A percentile compares a stretch with the other conserved stretches of the same genome.
phyloP scores from a whole-genome alignment of 2,888 invertebrate species.

The Cheilosia urbana region DNA sequence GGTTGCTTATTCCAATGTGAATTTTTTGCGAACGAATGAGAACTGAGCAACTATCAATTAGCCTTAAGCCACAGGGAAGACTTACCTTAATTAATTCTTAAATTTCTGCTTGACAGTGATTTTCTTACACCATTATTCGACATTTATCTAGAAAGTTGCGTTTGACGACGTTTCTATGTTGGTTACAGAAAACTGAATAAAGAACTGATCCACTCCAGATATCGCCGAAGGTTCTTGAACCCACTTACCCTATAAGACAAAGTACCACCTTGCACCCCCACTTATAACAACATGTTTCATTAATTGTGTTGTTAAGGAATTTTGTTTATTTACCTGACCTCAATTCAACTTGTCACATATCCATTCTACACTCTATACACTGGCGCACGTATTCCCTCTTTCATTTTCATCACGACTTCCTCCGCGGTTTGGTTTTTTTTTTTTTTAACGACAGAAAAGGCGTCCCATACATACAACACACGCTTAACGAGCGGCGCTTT shows the following conservation, averaged over 20 bases:
- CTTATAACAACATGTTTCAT: conserved; percentile 35
- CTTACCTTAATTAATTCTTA: too few species aligned
- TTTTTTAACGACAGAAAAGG: conserved; percentile 21
- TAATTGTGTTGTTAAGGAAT: conserved; percentile 33
- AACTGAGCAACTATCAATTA: too few species aligned
- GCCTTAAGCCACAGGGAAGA: too few species aligned
- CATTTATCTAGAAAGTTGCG: too few species aligned
- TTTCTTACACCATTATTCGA: too few species aligned
- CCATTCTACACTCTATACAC: conserved; percentile 7
- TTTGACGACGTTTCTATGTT: too few species aligned
- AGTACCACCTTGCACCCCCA: not conserved
- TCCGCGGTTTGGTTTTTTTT: not conserved
- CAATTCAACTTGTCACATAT: conserved; percentile 50
- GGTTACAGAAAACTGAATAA: too few species aligned
- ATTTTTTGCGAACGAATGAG: too few species aligned
- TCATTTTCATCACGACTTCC: conserved; percentile 47
- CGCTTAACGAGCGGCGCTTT: conserved; percentile 52
- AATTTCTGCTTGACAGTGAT: too few species aligned
- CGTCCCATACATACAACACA: conserved; percentile 44
- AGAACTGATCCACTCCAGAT: too few species aligned
- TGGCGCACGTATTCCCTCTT: conserved; percentile 37
- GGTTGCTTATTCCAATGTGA: too few species aligned
- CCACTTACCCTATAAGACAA: not conserved
- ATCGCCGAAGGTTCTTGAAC: too few species aligned
- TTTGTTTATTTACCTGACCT: conserved; percentile 64